Evolutionary conservation across 2,113 vertebrate genomes (phyloP).

Genomic region (Perccottus glenii): DNA sequence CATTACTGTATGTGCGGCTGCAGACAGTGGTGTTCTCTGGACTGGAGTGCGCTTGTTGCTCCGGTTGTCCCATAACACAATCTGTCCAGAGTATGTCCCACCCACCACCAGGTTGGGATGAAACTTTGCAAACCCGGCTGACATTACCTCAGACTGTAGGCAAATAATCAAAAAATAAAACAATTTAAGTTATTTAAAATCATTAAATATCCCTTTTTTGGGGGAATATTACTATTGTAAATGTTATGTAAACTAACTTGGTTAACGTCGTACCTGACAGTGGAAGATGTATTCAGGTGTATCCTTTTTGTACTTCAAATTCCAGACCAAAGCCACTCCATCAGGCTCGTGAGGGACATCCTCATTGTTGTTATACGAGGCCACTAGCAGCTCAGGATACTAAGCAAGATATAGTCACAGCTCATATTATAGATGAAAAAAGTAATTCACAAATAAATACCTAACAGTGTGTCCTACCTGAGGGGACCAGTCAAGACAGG

Average conservation of each 20-base stretch:
- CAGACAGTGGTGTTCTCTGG: constrained; percentile 95
- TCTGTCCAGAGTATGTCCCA: constrained; percentile 97
- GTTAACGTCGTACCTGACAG: constrained; percentile 85
- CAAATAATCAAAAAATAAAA: neutral
- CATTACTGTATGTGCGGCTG: constrained; percentile 94
- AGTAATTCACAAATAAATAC: neutral
- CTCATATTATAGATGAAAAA: constrained; percentile 9
- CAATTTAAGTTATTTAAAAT: neutral
- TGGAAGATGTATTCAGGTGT: constrained; percentile 98
- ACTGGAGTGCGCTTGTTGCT: constrained; percentile 98
- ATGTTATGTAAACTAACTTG: neutral
- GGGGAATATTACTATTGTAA: neutral
- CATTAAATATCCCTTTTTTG: neutral
- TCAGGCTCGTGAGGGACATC: constrained; percentile 96
- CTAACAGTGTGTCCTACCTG: constrained; percentile 82
- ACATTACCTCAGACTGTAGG: constrained; percentile 95
- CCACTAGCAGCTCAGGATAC: constrained; percentile 95
- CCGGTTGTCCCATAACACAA: constrained; percentile 98
- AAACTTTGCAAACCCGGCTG: constrained; percentile 95
- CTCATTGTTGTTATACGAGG: constrained; percentile 97
- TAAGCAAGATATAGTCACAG: constrained; percentile 57
- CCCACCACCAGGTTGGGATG: constrained; percentile 98
- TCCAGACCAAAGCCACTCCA: constrained; percentile 96
- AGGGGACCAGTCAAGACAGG: constrained; percentile 97
- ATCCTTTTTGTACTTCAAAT: constrained; percentile 97